Evolutionary conservation across 2,888 invertebrate species (phyloP), one percentile per base, ranked within the genome.

Genomic region (Clitarchus hookeri): DNA sequence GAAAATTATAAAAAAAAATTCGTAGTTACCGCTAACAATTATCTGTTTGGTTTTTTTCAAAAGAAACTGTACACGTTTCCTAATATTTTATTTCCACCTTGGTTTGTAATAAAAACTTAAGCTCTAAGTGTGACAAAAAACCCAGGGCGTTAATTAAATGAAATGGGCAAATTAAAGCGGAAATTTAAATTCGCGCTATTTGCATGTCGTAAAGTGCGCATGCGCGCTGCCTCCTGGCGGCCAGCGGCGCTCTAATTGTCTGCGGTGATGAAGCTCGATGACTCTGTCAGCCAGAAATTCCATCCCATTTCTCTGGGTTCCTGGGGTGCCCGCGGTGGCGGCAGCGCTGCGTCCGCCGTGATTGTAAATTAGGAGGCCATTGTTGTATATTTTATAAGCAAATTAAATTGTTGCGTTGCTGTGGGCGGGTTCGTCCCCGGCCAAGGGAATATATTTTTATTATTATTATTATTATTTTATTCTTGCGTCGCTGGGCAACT

Each of bases 201-300:
- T 65, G 65, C 65, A 65, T 65, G 65, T 65, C 6, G 16, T 65
- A 65, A 65, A 65, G 65, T 23, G 65, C 65, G 65, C 65, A 48
- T 2, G 48, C 48, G 11, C 48, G 48, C 48, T 48, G 48, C 48
- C 48, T 48, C 48, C 48, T 48, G 48, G 48, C 48, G 48, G 1
- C 6, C 48, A 0, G 12, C 65, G 23, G 65, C 8, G n/a, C 13
- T n/a, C 65, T 65, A 65, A 65, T 65, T 65, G 65, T 65, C 65
- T n/a, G n/a, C 65, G 65, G 65, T 65, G 65, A 65, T 65, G 65
- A 65, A 65, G 65, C 65, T 65, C 65, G 65, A 65, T 65, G 65
- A 65, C 65, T 65, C 19, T 23, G 65, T 65, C 65, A 65, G 19
- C 65, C 65, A 65, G 65, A 65, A 65, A 65, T 65, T 65, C 65